These are phyloP conservation scores for Trissolcus basalis DNA, from an alignment of 1,140 invertebrate genomes.

Conservation along the genomic window DNA sequence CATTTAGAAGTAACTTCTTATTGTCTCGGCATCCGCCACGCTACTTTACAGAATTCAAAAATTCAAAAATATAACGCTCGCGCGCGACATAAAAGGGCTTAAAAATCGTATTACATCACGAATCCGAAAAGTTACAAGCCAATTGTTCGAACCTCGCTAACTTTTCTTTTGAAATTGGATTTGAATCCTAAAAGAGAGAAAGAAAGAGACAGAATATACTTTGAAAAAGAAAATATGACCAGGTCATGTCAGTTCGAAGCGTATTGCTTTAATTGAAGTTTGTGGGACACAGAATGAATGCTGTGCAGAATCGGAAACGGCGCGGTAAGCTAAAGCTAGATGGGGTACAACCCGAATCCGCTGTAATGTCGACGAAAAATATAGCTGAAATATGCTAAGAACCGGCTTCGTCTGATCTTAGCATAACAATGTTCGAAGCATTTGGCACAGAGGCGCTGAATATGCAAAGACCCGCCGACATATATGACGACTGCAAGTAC, in stretches of 20 bases:
- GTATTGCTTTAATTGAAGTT: too few relatives aligned
- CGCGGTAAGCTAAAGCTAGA: background rate
- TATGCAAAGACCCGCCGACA: conserved; percentile 60
- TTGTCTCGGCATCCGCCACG: conserved; percentile 1
- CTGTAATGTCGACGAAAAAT: conserved; percentile 58
- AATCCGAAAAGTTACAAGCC: background rate
- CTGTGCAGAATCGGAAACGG: background rate
- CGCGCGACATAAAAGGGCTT: background rate
- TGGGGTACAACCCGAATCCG: background rate
- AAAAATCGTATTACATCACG: background rate
- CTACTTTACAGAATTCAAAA: conserved; percentile 6
- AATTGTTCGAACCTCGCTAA: background rate
- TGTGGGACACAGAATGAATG: too few relatives aligned
- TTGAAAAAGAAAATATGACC: too few relatives aligned
- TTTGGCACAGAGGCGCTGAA: conserved; percentile 66
- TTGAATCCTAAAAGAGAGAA: background rate
- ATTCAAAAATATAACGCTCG: conserved; percentile 6
- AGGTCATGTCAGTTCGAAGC: too few relatives aligned
- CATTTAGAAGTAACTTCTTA: conserved; percentile 40
- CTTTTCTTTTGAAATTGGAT: background rate
- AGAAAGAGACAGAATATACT: too few relatives aligned
- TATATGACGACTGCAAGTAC: conserved; percentile 53
- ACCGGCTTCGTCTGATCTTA: conserved; percentile 61
- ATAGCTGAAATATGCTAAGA: conserved; percentile 68
- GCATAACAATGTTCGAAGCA: conserved; percentile 67